Evolutionary conservation across 1,140 invertebrate genomes (phyloP), one percentile per base, ranked within the genome.

Genomic region (Hirudo medicinalis): DNA sequence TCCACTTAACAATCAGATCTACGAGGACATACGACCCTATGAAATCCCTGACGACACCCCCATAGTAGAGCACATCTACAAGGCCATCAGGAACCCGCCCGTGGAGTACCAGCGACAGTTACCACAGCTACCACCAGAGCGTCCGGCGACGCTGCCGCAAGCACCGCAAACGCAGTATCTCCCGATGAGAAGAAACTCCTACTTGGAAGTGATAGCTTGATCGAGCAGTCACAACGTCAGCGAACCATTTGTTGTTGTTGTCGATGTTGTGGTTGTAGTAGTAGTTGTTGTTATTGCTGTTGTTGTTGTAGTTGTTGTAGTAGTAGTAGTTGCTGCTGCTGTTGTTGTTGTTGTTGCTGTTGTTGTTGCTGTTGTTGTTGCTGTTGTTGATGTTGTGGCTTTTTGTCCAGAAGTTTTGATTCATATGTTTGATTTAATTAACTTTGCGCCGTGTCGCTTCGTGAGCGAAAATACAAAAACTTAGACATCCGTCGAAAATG

Each of bases 71-170:
- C 43, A 49, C 15, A 17, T 49, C 11, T 49, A 49, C 43, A 49
- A 49, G 13, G 43, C 43, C 43, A 17, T 49, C 43, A 17, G 43
- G 13, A 49, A 49, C 5, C 43, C 1, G 9, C 43, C 43, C 43
- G 43, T 8, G 13, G 15, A 11, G 1, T 49, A 49, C 43, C 43
- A 17, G 43, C 4, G 43, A 2, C 43, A 49, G 43, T 49, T 63
- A n/a, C 22, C 54, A 57, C 20, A n/a, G 25, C 54, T 57, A 57
- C 54, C 54, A 57, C 54, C 57, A n/a, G 29, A 63, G 29, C 57
- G 22, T 15, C 19, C 57, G 9, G 8, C 19, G 29, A 63, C 22
- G 11, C 57, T 63, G 29, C 57, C 57, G 57, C 22, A 63, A n/a
- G 20, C 54, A n/a, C 57, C 20, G 8, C 22, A 63, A 15, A 4